phyloP scores from a whole-genome alignment of 2,797 vertebrate genomes.

The Hemibagrus guttatus region DNA sequence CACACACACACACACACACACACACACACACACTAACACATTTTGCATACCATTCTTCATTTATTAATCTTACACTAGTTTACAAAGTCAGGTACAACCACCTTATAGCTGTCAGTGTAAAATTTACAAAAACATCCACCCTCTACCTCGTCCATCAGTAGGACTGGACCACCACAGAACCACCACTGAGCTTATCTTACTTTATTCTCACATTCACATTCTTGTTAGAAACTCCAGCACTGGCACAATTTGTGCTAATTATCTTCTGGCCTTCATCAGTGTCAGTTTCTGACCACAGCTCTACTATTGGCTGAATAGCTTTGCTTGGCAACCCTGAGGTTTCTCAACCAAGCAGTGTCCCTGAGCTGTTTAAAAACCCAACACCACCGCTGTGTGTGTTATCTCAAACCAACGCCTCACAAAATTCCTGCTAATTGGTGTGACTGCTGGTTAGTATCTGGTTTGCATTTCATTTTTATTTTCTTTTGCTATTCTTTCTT shows the following conservation, averaged over 20 bases:
- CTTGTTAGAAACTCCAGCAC: neutral
- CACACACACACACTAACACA: neutral
- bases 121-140: neutral
- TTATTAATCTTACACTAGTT: neutral
- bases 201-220: neutral
- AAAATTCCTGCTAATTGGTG: neutral
- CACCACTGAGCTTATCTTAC: neutral
- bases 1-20: conserved; percentile 30
- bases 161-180: neutral
- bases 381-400: neutral
- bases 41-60: neutral
- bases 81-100: too few species aligned
- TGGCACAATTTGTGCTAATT: conserved; percentile 2
- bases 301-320: conserved; percentile 10
- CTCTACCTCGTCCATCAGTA: neutral
- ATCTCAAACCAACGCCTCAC: neutral
- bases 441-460: neutral
- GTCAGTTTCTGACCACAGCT: neutral
- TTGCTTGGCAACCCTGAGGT: neutral
- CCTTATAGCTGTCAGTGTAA: neutral
- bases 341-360: neutral
- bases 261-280: neutral
- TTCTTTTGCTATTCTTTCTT: neutral
- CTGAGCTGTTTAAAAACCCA: neutral
- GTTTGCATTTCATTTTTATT: neutral